Evolutionary conservation across 2,888 invertebrate genomes (phyloP), one percentile per base, ranked within the genome.

Genomic region (Torymus aiolomorphi): DNA sequence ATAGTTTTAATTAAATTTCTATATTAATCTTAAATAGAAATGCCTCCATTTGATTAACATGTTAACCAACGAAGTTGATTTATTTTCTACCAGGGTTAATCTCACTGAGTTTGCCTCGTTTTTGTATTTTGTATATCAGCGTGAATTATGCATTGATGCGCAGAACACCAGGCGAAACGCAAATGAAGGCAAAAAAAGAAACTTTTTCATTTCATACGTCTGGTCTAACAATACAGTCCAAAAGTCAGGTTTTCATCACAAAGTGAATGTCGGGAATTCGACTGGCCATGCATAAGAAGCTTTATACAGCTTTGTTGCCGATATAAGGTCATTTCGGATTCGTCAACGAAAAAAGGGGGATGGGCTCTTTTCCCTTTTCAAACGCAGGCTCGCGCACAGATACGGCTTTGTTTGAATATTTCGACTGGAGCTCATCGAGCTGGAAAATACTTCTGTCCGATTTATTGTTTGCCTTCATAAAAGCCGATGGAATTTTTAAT

Each of bases 211-310:
- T 42, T 42, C 8, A 42, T 42, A 31, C 31, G 31, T 31, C 31
- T 31, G 8, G 42, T 42, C 42, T 42, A 5, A 42, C 42, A 72
- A 51, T 14, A 49, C 42, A 10, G n/a, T 18, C n/a, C 16, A 31
- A 72, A 20, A 67, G 59, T 57, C 59, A 51, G 71, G 24, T 61
- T 61, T 71, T 71, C 59, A 61, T 61, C 42, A 42, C 8, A 71
- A 61, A 59, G 51, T 49, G 16, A 59, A 51, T 61, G 59, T 61
- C 61, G 24, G 20, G 18, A 51, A 61, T 61, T 71, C 12, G 20
- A 14, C 56, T 71, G n/a, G 18, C 59, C 56, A 61, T 61, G 18
- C 51, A 51, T 71, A 71, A 71, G 61, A 59, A 71, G 61, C 61
- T 71, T 61, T 61, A 61, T 14, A 18, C 20, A 59, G 61, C 13